phyloP scores from a whole-genome alignment of 2,797 vertebrate genomes.

The Schizopygopsis pylzovi region DNA sequence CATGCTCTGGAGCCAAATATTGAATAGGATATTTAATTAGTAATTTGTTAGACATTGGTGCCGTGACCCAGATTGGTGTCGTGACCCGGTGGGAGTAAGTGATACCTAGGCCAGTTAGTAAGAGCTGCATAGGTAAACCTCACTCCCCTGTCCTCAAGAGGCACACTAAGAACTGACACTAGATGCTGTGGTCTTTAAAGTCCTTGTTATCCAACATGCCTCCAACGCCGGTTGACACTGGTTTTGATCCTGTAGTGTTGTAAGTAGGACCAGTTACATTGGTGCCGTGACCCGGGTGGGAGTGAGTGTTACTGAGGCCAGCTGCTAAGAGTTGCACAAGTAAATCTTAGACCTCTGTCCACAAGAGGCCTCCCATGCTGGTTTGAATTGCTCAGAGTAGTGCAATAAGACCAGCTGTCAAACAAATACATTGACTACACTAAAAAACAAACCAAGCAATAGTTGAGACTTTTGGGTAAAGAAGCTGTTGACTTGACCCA shows the following conservation, averaged over 20 bases:
- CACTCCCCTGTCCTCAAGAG: neutral
- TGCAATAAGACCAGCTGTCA: neutral
- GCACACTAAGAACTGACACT: neutral
- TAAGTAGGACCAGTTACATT: neutral
- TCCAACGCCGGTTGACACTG: neutral
- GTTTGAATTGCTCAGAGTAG: neutral
- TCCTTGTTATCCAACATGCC: neutral
- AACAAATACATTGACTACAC: neutral
- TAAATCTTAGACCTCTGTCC: neutral
- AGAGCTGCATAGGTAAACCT: neutral
- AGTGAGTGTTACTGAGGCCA: neutral
- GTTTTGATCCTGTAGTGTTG: neutral
- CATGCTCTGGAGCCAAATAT: neutral
- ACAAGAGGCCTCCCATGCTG: neutral
- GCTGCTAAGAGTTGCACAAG: neutral
- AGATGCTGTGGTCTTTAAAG: neutral
- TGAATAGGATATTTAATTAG: neutral
- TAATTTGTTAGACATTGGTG: neutral
- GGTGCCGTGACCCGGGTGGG: neutral
- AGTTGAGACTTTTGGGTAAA: neutral
- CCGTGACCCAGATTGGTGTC: neutral
- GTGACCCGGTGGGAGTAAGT: neutral
- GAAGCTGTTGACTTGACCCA: neutral
- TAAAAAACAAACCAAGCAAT: neutral
- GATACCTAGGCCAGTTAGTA: neutral